Conservation (phyloP, 1,140 invertebrate species). For the Temnothorax nylanderi region DNA sequence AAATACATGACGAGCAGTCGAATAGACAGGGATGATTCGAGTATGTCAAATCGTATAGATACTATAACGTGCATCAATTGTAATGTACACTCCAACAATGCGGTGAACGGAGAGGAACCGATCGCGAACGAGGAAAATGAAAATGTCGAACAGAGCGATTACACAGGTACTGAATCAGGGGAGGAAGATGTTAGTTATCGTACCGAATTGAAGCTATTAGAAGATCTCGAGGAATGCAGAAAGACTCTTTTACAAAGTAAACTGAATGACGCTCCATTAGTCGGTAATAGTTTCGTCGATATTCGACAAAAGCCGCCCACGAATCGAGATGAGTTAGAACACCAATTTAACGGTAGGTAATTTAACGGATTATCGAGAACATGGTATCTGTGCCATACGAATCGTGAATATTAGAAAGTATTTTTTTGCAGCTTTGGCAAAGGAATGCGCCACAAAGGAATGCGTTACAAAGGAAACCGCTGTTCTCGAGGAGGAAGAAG, state of each 20-base stretch:
- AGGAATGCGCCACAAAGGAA: conserved; percentile 80
- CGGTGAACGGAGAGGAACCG: conserved; percentile 14
- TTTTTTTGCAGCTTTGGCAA: conserved; percentile 79
- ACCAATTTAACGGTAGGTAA: conserved; percentile 79
- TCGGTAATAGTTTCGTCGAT: conserved; percentile 67
- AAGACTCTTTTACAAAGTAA: conserved; percentile 77
- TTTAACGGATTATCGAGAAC: neutral
- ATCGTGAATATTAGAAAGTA: conserved; percentile 20
- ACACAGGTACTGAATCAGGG: conserved; percentile 60
- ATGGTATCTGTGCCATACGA: too few species aligned
- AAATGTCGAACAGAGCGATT: conserved; percentile 57
- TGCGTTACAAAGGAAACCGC: conserved; percentile 73
- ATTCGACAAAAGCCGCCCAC: conserved; percentile 62
- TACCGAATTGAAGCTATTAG: conserved; percentile 79
- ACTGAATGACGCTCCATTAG: conserved; percentile 54
- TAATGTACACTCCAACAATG: conserved; percentile 58
- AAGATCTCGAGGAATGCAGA: conserved; percentile 79
- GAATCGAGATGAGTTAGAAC: conserved; percentile 67
- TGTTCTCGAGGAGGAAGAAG: conserved; percentile 78
- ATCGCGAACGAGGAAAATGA: conserved; percentile 48
- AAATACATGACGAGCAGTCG: conserved; percentile 80
- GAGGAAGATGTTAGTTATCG: conserved; percentile 80
- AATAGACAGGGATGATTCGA: conserved; percentile 60
- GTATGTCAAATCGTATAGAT: conserved; percentile 61
- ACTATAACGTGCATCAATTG: conserved; percentile 69